These are phyloP conservation scores for Thermophis baileyi DNA, from an alignment of 2,113 vertebrate genomes.

Conservation along the genomic window DNA sequence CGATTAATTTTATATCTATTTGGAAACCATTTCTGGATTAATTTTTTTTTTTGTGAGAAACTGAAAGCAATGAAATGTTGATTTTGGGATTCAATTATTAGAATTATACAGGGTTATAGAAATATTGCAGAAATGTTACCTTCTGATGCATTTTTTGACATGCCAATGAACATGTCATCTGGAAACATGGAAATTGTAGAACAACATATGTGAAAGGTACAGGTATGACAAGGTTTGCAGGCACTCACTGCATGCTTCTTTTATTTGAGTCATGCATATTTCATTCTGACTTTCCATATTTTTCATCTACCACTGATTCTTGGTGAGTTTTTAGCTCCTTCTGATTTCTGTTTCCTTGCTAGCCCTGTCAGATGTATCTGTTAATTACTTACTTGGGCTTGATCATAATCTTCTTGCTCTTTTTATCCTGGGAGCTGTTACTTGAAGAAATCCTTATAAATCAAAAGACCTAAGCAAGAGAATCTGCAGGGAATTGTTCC, in stretches of 20 bases:
- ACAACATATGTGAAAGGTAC: not conserved
- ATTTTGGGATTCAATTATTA: too few species aligned
- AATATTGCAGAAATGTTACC: too few species aligned
- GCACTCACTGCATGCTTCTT: not conserved
- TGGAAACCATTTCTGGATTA: too few species aligned
- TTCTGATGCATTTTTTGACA: not conserved
- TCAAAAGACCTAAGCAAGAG: constrained; percentile 54
- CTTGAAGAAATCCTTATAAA: constrained; percentile 50
- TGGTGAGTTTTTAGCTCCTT: not conserved
- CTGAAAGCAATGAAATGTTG: too few species aligned
- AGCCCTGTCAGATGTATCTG: not conserved
- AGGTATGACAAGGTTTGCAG: not conserved
- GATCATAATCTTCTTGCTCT: not conserved
- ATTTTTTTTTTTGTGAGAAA: too few species aligned
- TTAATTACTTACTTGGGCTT: not conserved
- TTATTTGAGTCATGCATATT: not conserved
- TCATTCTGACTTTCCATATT: not conserved
- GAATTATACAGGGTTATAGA: too few species aligned
- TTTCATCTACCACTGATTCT: not conserved
- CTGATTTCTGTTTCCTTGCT: not conserved
- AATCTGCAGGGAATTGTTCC: constrained; percentile 5
- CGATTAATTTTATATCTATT: too few species aligned
- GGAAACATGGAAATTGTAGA: not conserved
- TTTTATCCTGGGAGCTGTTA: constrained; percentile 22
- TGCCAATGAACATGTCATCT: not conserved